phyloP scores from a whole-genome alignment of 1,140 invertebrate genomes.

The Dolichoris vasculosae region DNA sequence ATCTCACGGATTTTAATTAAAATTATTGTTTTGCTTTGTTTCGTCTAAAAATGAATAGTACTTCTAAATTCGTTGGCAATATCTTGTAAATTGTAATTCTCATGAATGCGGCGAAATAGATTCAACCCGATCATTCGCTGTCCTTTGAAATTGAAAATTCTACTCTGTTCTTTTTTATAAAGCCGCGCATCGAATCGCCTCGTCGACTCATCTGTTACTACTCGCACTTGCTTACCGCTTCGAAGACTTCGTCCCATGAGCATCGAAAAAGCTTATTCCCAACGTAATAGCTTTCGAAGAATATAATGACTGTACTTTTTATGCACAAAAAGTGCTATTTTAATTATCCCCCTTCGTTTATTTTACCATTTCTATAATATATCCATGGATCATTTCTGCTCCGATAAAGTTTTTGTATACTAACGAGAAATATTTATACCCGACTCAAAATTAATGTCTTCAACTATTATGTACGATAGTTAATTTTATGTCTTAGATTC shows the following conservation, averaged over 20 bases:
- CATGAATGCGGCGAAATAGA: background rate
- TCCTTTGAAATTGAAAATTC: constrained; percentile 15
- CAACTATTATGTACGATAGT: no score
- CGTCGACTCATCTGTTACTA: constrained; percentile 18
- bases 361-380: background rate
- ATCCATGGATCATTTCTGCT: background rate
- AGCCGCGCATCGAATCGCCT: background rate
- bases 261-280: background rate
- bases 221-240: background rate
- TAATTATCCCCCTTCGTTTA: background rate
- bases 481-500: no score
- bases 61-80: background rate
- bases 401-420: background rate
- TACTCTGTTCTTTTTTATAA: background rate
- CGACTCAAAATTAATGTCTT: no score
- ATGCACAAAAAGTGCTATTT: background rate
- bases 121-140: background rate
- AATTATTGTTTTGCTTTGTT: no score
- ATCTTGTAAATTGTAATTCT: background rate
- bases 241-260: background rate
- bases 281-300: background rate
- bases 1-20: no score
- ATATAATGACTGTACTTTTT: constrained; percentile 2
- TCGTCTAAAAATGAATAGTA: background rate
- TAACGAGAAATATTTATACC: background rate